These are phyloP conservation scores for Tragulus kanchil DNA, from an alignment of 2,113 vertebrate genomes.

Conservation along the genomic window DNA sequence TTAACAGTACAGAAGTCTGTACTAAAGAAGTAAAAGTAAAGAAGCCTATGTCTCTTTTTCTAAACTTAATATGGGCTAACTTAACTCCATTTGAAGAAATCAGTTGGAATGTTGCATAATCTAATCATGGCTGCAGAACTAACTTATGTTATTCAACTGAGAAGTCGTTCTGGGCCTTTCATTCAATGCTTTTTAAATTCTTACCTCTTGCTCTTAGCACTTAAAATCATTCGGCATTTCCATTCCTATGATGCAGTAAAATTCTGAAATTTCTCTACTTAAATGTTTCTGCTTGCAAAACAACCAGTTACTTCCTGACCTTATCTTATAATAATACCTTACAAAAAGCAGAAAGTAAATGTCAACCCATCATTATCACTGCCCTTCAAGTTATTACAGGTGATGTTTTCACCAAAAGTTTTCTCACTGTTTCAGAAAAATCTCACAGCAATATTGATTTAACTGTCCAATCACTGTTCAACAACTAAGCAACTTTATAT, in stretches of 20 bases:
- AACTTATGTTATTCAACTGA: neutral
- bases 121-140: neutral
- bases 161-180: neutral
- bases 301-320: neutral
- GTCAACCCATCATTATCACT: conserved; percentile 10
- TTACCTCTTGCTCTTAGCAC: neutral
- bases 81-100: conserved; percentile 32
- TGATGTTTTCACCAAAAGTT: conserved; percentile 34
- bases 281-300: conserved; percentile 23
- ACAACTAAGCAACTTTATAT: too few species aligned
- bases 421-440: neutral
- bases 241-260: neutral
- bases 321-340: too few species aligned
- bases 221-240: conserved; percentile 29
- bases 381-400: neutral
- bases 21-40: neutral
- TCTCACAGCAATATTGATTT: conserved; percentile 53
- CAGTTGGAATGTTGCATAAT: neutral
- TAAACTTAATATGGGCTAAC: conserved; percentile 36
- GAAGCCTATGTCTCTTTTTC: conserved; percentile 26
- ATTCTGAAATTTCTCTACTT: conserved; percentile 13
- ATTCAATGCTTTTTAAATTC: conserved; percentile 18
- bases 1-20: too few species aligned
- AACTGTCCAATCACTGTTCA: neutral
- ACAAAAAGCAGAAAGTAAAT: neutral